phyloP scores from a whole-genome alignment of 1,140 invertebrate genomes.

The Ceratoteleas bidentatus region DNA sequence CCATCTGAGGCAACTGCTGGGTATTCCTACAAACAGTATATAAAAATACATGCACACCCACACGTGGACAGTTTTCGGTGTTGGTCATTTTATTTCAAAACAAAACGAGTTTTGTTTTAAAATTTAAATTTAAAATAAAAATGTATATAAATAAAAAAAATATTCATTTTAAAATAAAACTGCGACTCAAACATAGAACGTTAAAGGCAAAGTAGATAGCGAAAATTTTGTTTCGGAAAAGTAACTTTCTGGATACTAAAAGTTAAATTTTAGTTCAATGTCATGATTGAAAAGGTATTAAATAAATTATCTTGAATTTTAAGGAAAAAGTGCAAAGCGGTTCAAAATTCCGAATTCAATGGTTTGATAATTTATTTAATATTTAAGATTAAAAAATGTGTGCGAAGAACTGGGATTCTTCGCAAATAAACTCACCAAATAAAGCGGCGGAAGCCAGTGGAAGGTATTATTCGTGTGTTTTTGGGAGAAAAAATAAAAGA shows the following conservation, averaged over 20 bases:
- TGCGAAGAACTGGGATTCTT: conserved; percentile 1
- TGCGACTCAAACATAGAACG: too few relatives aligned
- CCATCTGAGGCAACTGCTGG: conserved; percentile 72
- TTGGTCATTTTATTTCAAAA: background rate
- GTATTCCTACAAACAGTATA: conserved; percentile 72
- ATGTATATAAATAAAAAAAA: too few relatives aligned
- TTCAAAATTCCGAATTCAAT: too few relatives aligned
- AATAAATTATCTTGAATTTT: too few relatives aligned
- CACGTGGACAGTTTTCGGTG: background rate
- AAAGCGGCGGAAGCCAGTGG: conserved; percentile 46
- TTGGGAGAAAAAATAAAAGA: conserved; percentile 44
- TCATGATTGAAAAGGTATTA: too few relatives aligned
- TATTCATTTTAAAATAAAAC: background rate
- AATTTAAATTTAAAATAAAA: too few relatives aligned
- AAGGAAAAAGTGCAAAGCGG: too few relatives aligned
- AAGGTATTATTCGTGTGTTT: conserved; percentile 42
- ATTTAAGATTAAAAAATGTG: background rate
- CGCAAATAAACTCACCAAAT: conserved; percentile 51
- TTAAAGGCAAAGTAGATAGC: too few relatives aligned
- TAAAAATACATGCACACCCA: background rate
- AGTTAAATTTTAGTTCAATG: too few relatives aligned
- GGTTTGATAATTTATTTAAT: background rate
- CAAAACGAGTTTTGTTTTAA: too few relatives aligned
- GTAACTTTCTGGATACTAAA: too few relatives aligned
- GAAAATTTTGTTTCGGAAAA: too few relatives aligned